A percentile compares a stretch with the other conserved stretches of the same genome.
phyloP scores from a whole-genome alignment of 2,113 vertebrate species.

The Vulpes lagopus region DNA sequence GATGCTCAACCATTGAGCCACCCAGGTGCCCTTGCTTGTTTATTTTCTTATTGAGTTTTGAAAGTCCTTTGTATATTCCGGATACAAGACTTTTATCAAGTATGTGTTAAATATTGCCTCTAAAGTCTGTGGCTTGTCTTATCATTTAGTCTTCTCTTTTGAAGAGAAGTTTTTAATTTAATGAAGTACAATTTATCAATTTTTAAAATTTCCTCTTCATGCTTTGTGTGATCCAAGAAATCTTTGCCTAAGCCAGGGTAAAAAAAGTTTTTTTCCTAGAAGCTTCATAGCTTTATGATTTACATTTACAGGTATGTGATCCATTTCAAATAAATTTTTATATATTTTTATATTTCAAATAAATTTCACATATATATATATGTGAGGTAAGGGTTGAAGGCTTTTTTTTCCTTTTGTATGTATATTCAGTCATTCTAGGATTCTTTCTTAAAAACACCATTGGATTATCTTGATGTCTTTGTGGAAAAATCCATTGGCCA shows the following conservation, averaged over 20 bases:
- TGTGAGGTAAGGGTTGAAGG: neutral
- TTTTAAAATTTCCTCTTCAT: neutral
- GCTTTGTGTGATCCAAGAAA: neutral
- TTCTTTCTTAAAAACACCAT: neutral
- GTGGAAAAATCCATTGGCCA: neutral
- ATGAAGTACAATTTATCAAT: neutral
- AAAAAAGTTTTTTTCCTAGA: constrained; percentile 7
- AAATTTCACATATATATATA: neutral
- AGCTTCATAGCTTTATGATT: neutral
- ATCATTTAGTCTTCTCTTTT: constrained; percentile 16
- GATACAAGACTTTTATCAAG: neutral
- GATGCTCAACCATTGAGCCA: too few species aligned
- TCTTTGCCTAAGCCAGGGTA: neutral
- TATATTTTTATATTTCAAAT: neutral
- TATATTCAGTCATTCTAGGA: neutral
- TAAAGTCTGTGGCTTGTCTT: neutral
- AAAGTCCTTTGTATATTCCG: neutral
- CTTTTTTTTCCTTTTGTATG: neutral
- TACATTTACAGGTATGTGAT: neutral
- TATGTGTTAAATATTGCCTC: neutral
- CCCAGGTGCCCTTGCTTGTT: neutral
- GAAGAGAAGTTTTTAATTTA: constrained; percentile 12
- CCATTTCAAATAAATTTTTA: neutral
- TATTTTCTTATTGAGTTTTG: constrained; percentile 22
- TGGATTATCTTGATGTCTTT: neutral